These are phyloP conservation scores for Sapayoa aenigma DNA, from an alignment of 2,113 vertebrate species.

Conservation along the genomic window DNA sequence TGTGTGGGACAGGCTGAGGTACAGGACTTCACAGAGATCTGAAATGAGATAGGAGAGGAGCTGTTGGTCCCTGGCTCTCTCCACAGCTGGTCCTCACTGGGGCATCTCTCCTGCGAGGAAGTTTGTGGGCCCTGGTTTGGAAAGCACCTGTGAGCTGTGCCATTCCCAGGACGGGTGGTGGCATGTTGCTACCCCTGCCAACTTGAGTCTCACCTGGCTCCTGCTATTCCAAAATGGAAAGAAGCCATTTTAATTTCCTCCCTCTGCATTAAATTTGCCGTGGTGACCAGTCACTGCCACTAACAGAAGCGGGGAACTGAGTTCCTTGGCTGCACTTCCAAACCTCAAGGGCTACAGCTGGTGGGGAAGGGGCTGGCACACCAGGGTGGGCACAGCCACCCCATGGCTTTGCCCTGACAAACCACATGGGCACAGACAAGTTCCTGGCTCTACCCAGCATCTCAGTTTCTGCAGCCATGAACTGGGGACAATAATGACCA, in stretches of 20 bases:
- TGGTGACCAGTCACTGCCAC: not conserved
- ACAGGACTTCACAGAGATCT: not conserved
- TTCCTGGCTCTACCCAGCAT: not conserved
- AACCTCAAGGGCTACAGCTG: not conserved
- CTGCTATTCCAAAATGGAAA: not conserved
- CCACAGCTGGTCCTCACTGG: rapidly evolving
- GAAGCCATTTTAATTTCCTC: not conserved
- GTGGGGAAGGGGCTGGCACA: not conserved
- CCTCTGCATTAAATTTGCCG: not conserved
- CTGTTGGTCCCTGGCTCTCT: not conserved
- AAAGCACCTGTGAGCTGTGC: not conserved
- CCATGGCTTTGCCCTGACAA: not conserved
- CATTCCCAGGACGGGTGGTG: not conserved
- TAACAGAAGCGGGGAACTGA: not conserved
- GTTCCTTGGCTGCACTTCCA: not conserved
- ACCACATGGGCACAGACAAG: not conserved
- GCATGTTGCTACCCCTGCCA: not conserved
- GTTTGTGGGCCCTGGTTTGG: not conserved
- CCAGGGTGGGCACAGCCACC: not conserved
- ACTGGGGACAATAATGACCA: not conserved
- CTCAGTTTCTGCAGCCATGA: not conserved
- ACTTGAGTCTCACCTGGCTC: not conserved
- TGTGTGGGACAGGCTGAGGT: not conserved
- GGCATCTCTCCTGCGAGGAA: not conserved
- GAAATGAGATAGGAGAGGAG: not conserved